Conservation (phyloP, 2,888 invertebrate genomes). For the Nemurella pictetii region DNA sequence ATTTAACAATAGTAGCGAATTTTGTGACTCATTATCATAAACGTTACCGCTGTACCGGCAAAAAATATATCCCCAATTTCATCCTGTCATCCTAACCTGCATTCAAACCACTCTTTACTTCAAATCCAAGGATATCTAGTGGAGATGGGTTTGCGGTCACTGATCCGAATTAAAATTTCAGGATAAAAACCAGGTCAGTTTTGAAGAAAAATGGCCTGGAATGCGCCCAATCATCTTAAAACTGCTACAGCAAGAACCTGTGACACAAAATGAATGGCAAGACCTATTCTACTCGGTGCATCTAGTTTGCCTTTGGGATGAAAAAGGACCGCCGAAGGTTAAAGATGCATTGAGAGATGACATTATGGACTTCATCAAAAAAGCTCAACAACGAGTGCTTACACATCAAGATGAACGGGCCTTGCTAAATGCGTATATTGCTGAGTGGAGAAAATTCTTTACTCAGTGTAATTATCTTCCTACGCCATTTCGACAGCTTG, state of each 20-base stretch:
- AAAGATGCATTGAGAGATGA: constrained; percentile 88
- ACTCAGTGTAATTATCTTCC: constrained; percentile 97
- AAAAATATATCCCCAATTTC: not conserved
- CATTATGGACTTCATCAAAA: constrained; percentile 91
- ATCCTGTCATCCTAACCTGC: not conserved
- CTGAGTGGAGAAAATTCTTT: constrained; percentile 98
- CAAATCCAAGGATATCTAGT: not conserved
- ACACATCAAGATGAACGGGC: constrained; percentile 94
- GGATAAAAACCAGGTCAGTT: constrained; percentile 81
- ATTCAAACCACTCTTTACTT: not conserved
- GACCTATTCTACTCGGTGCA: constrained; percentile 96
- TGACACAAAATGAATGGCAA: constrained; percentile 96
- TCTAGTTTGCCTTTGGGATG: constrained; percentile 96
- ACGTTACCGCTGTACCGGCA: not conserved
- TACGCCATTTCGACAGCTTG: constrained; percentile 91
- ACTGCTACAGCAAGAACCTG: constrained; percentile 90
- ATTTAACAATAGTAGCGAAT: not conserved
- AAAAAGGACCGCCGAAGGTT: constrained; percentile 87
- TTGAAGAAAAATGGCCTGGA: constrained; percentile 96
- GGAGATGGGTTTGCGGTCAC: not conserved
- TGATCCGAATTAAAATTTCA: constrained; percentile 49
- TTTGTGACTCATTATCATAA: not conserved
- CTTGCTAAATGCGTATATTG: constrained; percentile 92
- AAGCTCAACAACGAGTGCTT: constrained; percentile 87
- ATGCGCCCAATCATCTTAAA: constrained; percentile 94